Percentiles rank a stretch among this genome's conserved stretches.
phyloP scores from a whole-genome alignment of 2,888 invertebrate genomes.

The Rhyacophila evoluta region DNA sequence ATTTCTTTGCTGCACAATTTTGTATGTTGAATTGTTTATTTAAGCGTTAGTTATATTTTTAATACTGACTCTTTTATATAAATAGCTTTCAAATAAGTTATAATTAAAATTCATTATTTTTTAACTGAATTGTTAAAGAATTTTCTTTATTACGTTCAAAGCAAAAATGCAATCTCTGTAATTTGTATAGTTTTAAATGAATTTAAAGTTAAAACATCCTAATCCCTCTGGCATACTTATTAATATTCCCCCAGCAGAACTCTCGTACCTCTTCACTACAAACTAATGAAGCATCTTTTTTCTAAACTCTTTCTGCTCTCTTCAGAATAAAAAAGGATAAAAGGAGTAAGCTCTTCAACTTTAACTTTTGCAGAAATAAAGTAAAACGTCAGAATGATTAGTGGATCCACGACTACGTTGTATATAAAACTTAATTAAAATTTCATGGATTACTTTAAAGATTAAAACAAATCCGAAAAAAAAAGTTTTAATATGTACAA shows the following conservation, averaged over 20 bases:
- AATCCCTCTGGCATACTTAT: no score
- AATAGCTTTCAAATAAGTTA: no score
- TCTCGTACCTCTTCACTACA: background rate
- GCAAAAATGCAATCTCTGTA: no score
- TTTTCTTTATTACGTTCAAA: no score
- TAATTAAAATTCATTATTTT: no score
- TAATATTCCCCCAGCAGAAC: background rate
- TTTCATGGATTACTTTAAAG: background rate
- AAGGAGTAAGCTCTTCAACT: background rate
- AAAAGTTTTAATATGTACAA: background rate
- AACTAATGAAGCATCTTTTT: background rate
- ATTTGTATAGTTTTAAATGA: no score
- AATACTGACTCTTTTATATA: no score
- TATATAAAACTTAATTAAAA: background rate
- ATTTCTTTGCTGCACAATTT: no score
- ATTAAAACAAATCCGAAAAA: constrained; percentile 2
- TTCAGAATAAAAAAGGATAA: background rate
- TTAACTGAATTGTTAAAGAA: no score
- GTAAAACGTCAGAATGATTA: background rate
- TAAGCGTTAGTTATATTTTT: no score
- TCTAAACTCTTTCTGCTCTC: background rate
- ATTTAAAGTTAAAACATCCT: no score
- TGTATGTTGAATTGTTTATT: no score
- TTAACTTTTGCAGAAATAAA: background rate
- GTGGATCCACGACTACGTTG: background rate